Percentiles rank a stretch among this genome's conserved stretches.
Evolutionary conservation across 2,888 invertebrate genomes (phyloP).

Genomic region (Volucella zonaria): DNA sequence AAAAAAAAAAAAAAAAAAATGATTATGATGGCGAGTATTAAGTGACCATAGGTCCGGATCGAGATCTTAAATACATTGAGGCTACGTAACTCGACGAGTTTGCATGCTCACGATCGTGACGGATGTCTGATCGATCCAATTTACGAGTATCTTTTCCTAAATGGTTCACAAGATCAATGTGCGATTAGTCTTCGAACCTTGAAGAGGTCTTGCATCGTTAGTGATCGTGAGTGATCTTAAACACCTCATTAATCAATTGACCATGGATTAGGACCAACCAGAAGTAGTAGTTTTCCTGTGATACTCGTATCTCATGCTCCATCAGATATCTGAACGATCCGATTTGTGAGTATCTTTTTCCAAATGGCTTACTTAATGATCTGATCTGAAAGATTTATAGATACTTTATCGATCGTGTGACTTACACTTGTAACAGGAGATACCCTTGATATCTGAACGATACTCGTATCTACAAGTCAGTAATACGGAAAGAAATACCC

Average conservation of each 20-base stretch:
- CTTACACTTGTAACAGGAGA: too few species aligned
- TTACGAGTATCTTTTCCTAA: slow-evolving; percentile 18
- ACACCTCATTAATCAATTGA: slow-evolving; percentile 15
- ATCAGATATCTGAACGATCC: too few species aligned
- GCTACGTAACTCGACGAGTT: slow-evolving; percentile 23
- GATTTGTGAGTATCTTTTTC: too few species aligned
- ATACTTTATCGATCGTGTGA: too few species aligned
- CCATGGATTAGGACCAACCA: slow-evolving; percentile 25
- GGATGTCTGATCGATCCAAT: slow-evolving; percentile 53
- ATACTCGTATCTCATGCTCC: too few species aligned
- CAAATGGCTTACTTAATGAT: too few species aligned
- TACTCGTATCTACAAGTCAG: too few species aligned
- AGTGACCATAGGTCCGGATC: slow-evolving; percentile 65
- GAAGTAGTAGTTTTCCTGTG: neutral
- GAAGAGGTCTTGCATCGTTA: slow-evolving; percentile 11
- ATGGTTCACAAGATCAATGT: slow-evolving; percentile 27
- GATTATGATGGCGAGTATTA: slow-evolving; percentile 29
- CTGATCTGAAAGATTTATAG: too few species aligned
- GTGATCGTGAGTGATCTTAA: slow-evolving; percentile 19
- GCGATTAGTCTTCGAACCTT: slow-evolving; percentile 18
- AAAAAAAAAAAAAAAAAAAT: slow-evolving; percentile 38
- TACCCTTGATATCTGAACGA: too few species aligned
- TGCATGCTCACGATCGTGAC: slow-evolving; percentile 51
- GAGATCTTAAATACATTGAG: slow-evolving; percentile 49
- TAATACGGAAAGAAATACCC: too few species aligned